Evolutionary conservation across 2,113 vertebrate genomes (phyloP).

Genomic region (Cnemophilus loriae): DNA sequence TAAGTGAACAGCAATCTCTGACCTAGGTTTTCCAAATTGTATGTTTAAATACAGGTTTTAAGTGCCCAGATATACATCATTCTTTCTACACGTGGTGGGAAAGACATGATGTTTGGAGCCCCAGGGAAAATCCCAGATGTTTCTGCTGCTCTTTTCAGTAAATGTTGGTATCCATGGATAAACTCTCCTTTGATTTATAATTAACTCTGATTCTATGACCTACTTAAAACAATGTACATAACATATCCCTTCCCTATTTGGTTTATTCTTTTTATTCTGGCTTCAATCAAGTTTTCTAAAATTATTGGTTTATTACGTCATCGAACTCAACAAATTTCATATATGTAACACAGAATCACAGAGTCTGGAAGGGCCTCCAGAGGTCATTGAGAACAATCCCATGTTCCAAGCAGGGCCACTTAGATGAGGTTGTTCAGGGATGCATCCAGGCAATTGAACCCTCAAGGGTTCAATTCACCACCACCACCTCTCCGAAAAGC

Average conservation of each 20-base stretch:
- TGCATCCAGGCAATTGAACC: fast-evolving
- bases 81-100: neutral
- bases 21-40: neutral
- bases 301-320: neutral
- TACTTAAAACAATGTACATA: neutral
- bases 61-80: neutral
- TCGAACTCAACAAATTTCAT: neutral
- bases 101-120: neutral
- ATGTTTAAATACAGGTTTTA: neutral
- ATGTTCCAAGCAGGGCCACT: neutral
- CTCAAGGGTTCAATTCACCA: neutral
- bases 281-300: neutral
- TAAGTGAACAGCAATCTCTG: slow-evolving; percentile 8
- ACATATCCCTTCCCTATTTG: neutral
- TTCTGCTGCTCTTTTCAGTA: neutral
- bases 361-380: neutral
- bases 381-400: neutral
- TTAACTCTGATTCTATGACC: neutral
- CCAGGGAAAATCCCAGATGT: neutral
- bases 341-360: neutral
- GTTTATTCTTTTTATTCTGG: neutral
- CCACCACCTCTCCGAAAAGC: neutral
- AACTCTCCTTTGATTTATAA: neutral
- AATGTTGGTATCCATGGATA: neutral
- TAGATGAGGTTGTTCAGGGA: neutral